A percentile compares a stretch with the other conserved stretches of the same genome.
Evolutionary conservation across 2,888 invertebrate species (phyloP).

Genomic region (Punctoribates punctum): DNA sequence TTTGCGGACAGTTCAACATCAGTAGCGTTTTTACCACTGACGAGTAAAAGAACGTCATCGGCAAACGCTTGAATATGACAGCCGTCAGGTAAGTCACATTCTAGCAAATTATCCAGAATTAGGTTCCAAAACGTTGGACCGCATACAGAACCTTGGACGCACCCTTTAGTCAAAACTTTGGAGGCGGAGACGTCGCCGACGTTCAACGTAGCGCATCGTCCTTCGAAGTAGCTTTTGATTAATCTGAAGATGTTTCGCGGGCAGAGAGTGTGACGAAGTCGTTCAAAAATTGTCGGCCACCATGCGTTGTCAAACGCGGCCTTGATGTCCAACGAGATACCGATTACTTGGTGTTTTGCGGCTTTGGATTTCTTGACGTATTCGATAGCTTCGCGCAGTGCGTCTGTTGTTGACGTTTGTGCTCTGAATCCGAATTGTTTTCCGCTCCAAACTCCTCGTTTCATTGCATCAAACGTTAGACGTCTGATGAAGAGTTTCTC

Average conservation of each 20-base stretch:
- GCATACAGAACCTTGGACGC: constrained; percentile 36
- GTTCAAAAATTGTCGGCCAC: background rate
- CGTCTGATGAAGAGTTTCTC: background rate
- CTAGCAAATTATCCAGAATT: constrained; percentile 5
- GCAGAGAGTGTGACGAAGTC: background rate
- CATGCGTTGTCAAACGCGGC: constrained; percentile 10
- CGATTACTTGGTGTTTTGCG: background rate
- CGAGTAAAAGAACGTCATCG: constrained; percentile 33
- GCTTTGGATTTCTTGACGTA: background rate
- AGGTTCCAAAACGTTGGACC: constrained; percentile 41
- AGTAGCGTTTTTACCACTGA: background rate
- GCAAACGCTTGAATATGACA: constrained; percentile 40
- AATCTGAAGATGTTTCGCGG: background rate
- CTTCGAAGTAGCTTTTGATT: constrained; percentile 3
- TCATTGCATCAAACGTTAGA: background rate
- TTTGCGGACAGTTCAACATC: background rate
- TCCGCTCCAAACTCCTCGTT: background rate
- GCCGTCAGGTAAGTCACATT: constrained; percentile 2
- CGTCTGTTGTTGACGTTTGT: background rate
- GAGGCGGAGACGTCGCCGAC: background rate
- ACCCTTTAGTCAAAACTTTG: constrained; percentile 39
- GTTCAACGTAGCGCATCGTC: background rate
- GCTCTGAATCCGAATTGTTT: constrained; percentile 19
- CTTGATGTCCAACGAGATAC: constrained; percentile 2
- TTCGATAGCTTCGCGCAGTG: background rate